phyloP scores from a whole-genome alignment of 2,797 vertebrate genomes.

The Acipenser oxyrinchus region DNA sequence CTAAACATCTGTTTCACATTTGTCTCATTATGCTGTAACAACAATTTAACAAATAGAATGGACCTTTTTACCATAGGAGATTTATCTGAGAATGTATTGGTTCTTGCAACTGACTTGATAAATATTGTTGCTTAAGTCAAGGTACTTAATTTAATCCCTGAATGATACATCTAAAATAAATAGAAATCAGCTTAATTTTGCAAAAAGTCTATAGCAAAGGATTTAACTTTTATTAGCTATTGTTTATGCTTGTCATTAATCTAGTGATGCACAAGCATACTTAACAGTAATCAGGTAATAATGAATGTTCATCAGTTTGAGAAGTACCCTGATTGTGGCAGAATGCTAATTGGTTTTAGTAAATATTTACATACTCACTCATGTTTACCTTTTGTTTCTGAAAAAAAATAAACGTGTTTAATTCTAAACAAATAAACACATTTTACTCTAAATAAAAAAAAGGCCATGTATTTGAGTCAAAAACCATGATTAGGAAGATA shows the following conservation, averaged over 20 bases:
- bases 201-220: neutral
- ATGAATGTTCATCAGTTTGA: neutral
- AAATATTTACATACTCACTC: neutral
- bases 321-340: neutral
- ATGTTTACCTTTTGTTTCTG: neutral
- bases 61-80: no score
- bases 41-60: no score
- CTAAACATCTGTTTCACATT: no score
- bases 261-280: neutral
- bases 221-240: constrained; percentile 1
- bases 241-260: neutral
- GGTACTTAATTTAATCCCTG: neutral
- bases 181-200: neutral
- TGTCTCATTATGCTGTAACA: no score
- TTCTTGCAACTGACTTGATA: no score
- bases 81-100: no score
- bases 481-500: neutral
- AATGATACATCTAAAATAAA: neutral
- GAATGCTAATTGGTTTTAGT: no score
- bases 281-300: neutral
- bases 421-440: no score
- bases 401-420: neutral
- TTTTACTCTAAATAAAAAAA: no score
- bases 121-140: no score
- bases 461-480: neutral